A percentile compares a stretch with the other conserved stretches of the same genome.
These are phyloP conservation scores for Bergia sp. DNA, from an alignment of 92 coral and sea anemone species.

Conservation along the genomic window DNA sequence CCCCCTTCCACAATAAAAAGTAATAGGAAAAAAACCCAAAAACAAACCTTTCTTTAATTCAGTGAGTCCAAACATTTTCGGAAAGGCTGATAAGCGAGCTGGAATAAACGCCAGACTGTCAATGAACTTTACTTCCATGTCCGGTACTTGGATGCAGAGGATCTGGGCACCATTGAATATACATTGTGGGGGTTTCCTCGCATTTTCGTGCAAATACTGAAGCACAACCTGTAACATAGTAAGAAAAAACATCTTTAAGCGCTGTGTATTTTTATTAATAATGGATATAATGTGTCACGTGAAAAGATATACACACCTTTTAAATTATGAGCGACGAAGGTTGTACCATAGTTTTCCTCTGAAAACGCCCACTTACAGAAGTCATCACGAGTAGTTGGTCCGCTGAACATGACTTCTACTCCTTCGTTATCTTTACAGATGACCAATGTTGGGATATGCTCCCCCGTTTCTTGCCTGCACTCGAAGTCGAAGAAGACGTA, in stretches of 20 bases:
- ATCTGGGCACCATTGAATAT: slow-evolving; percentile 62
- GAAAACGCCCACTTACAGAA: slow-evolving; percentile 64
- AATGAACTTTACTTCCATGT: slow-evolving; percentile 43
- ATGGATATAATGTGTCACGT: neutral
- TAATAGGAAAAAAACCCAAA: neutral
- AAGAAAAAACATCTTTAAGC: neutral
- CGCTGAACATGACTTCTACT: slow-evolving; percentile 50
- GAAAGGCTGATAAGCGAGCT: neutral
- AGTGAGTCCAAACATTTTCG: slow-evolving; percentile 15
- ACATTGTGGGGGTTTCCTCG: slow-evolving; percentile 20
- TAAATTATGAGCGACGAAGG: slow-evolving; percentile 54
- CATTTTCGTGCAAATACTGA: slow-evolving; percentile 44
- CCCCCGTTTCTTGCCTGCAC: slow-evolving; percentile 58
- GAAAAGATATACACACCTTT: neutral
- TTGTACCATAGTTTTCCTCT: slow-evolving; percentile 13
- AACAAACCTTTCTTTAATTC: slow-evolving; percentile 13
- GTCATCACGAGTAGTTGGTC: slow-evolving; percentile 33
- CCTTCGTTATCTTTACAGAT: slow-evolving; percentile 53
- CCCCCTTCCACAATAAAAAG: neutral
- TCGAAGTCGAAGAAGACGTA: slow-evolving; percentile 58
- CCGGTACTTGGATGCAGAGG: slow-evolving; percentile 39
- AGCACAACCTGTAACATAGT: slow-evolving; percentile 32
- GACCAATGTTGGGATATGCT: slow-evolving; percentile 52
- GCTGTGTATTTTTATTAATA: neutral
- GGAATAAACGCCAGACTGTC: slow-evolving; percentile 49